A percentile compares a stretch with the other conserved stretches of the same genome.
phyloP scores from a whole-genome alignment of 2,888 invertebrate species.

The Trichogramma dendrolimi region DNA sequence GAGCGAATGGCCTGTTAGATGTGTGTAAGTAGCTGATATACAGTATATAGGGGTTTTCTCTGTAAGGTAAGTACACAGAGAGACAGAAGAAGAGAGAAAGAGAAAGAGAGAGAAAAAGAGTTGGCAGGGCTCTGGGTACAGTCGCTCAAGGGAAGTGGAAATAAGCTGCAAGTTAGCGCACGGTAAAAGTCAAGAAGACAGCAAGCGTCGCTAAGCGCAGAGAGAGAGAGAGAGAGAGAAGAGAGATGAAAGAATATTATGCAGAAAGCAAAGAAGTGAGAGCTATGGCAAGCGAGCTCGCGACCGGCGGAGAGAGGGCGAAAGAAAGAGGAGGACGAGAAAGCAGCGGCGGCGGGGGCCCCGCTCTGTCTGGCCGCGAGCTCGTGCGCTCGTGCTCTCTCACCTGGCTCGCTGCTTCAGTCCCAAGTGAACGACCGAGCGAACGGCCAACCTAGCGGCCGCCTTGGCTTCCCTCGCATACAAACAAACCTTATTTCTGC shows the following conservation, averaged over 20 bases:
- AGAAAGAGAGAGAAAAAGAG: too few species aligned
- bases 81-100: too few species aligned
- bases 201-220: not conserved
- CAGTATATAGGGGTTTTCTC: too few species aligned
- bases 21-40: too few species aligned
- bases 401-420: conserved; percentile 32
- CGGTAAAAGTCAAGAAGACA: too few species aligned
- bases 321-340: conserved; percentile 24
- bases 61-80: too few species aligned
- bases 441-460: conserved; percentile 32
- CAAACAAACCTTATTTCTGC: not conserved
- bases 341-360: conserved; percentile 37
- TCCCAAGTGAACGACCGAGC: conserved; percentile 49
- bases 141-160: not conserved
- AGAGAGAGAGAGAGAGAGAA: not conserved
- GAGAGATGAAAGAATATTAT: not conserved
- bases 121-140: too few species aligned
- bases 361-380: conserved; percentile 1
- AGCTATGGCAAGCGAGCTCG: too few species aligned
- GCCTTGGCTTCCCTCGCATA: not conserved
- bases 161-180: too few species aligned
- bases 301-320: not conserved
- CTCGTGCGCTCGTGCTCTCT: too few species aligned
- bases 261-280: too few species aligned
- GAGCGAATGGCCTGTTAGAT: too few species aligned